Percentiles rank a stretch among this genome's conserved stretches.
phyloP scores from a whole-genome alignment of 2,888 invertebrate genomes.

The Chydorus sphaericus region DNA sequence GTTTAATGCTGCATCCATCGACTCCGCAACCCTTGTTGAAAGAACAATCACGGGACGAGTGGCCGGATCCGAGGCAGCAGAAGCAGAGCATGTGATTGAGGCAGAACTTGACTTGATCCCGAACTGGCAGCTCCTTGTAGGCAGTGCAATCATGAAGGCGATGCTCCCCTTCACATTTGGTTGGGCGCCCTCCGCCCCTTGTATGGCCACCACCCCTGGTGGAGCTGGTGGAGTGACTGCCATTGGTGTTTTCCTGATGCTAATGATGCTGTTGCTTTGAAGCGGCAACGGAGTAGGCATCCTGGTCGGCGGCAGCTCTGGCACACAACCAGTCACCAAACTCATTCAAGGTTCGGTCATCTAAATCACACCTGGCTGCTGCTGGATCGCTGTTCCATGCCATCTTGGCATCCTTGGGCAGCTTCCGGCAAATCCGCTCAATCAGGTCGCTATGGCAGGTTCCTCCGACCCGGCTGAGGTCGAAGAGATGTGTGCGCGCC shows the following conservation, averaged over 20 bases:
- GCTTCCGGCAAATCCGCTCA: background rate
- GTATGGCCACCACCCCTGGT: too few species aligned
- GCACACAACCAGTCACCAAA: slow-evolving; percentile 5
- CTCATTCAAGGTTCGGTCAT: background rate
- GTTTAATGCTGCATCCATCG: too few species aligned
- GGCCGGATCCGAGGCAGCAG: too few species aligned
- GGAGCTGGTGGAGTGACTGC: too few species aligned
- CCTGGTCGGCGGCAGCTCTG: background rate
- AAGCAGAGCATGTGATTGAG: too few species aligned
- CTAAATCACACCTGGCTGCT: background rate
- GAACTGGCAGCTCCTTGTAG: too few species aligned
- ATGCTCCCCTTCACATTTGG: too few species aligned
- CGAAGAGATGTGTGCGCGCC: slow-evolving; percentile 6
- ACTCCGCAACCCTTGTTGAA: too few species aligned
- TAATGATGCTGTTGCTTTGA: background rate
- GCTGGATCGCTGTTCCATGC: slow-evolving; percentile 1
- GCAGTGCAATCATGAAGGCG: too few species aligned
- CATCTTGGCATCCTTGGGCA: background rate
- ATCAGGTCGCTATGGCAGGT: background rate
- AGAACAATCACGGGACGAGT: too few species aligned
- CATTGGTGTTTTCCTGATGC: background rate
- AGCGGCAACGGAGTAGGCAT: slow-evolving; percentile 3
- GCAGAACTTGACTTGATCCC: too few species aligned
- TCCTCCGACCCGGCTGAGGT: slow-evolving; percentile 1
- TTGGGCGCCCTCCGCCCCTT: too few species aligned